These are phyloP conservation scores for Notarius lentiginosus DNA, from an alignment of 2,113 vertebrate genomes.

Conservation along the genomic window DNA sequence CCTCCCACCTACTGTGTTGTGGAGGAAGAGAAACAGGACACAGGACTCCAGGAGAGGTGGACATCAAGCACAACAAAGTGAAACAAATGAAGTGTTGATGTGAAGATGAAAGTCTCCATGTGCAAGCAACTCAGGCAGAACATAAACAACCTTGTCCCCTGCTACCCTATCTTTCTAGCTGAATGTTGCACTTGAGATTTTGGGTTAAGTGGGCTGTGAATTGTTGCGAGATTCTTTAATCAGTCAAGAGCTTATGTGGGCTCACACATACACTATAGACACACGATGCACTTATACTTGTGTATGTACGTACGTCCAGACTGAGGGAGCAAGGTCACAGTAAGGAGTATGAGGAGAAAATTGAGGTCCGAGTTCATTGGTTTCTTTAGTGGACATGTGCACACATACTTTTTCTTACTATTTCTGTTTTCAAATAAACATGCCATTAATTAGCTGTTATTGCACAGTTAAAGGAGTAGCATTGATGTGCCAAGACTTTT, in stretches of 20 bases:
- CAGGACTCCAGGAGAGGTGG: conserved; percentile 24
- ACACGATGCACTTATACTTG: conserved; percentile 33
- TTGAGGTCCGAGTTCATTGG: conserved; percentile 8
- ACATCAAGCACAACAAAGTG: conserved; percentile 47
- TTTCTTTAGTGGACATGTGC: neutral
- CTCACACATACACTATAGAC: conserved; percentile 16
- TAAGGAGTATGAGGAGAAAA: neutral
- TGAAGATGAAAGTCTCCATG: conserved; percentile 49
- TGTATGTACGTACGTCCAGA: conserved; percentile 13
- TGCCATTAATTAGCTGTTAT: neutral
- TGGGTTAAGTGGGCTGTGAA: conserved; percentile 56
- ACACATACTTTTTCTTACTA: neutral
- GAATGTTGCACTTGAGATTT: conserved; percentile 40
- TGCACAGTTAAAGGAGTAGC: neutral
- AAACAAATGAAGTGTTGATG: conserved; percentile 54
- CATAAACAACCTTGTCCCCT: conserved; percentile 51
- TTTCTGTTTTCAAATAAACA: neutral
- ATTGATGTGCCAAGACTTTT: neutral
- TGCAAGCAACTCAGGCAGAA: conserved; percentile 42
- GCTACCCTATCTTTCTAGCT: conserved; percentile 48
- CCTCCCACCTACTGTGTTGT: conserved; percentile 70
- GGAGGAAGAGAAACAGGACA: conserved; percentile 39
- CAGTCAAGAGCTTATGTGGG: conserved; percentile 36
- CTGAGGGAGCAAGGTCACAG: neutral
- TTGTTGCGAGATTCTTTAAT: conserved; percentile 50